phyloP scores from a whole-genome alignment of 2,888 invertebrate genomes.

The Mylabris sibirica region DNA sequence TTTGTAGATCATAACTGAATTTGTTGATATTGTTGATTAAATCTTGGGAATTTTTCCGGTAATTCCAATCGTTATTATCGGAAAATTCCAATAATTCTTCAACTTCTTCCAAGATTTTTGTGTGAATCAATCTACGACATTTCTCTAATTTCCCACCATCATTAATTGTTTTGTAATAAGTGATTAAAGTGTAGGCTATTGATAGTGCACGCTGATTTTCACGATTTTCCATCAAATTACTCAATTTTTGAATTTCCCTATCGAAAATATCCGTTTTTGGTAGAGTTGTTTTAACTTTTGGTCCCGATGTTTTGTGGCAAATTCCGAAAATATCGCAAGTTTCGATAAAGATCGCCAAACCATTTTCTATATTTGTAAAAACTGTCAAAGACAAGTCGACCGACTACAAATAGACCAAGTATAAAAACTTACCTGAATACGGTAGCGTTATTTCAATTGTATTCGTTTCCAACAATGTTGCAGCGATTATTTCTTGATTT shows the following conservation, averaged over 20 bases:
- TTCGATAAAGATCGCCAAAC: conserved; percentile 28
- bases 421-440: conserved; percentile 25
- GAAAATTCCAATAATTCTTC: conserved; percentile 19
- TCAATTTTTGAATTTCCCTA: conserved; percentile 17
- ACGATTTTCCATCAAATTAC: conserved; percentile 4
- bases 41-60: conserved; percentile 16
- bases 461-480: conserved; percentile 19
- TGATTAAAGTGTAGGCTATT: conserved; percentile 21
- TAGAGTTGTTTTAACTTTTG: conserved; percentile 14
- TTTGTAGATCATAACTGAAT: conserved; percentile 21
- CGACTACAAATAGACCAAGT: not conserved
- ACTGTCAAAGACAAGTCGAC: not conserved
- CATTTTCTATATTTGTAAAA: conserved; percentile 14
- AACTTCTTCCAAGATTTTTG: conserved; percentile 21
- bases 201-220: conserved; percentile 27
- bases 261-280: conserved; percentile 4
- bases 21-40: conserved; percentile 27
- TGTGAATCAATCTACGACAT: conserved; percentile 7
- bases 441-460: conserved; percentile 22
- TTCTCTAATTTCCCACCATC: conserved; percentile 1
- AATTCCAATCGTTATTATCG: conserved; percentile 1
- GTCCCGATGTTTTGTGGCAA: conserved; percentile 24
- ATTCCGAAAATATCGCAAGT: conserved; percentile 26
- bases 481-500: conserved; percentile 14
- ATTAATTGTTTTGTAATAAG: conserved; percentile 19